Evolutionary conservation across 1,140 invertebrate genomes (phyloP), one percentile per base, ranked within the genome.

Genomic region (Agrilus planipennis): DNA sequence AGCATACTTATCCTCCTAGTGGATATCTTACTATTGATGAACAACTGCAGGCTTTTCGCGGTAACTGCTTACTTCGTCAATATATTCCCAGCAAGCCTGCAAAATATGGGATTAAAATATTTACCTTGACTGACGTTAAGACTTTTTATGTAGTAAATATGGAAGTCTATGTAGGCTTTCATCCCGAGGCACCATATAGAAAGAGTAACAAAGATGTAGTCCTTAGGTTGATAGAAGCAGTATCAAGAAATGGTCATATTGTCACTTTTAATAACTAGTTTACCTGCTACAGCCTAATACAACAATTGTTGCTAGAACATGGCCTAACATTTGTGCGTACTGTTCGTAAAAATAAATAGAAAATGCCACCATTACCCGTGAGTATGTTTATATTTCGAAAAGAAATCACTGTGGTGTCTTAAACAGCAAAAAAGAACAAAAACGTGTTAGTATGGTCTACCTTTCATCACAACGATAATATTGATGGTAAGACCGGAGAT

Each of bases 291-390:
- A 12, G 7, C n/a, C 35, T 38, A 30, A 14, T n/a, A 12, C 38
- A 16, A 3, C 12, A 10, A 17, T 49, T 27, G 20, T 16, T 31
- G 6, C 31, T 21, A 31, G 18, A 39, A 2, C 29, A 39, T 32
- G 54, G 55, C 3, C 30, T 60, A 27, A 61, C 51, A 14, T 34
- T 54, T 21, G 51, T 55, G 14, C 52, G 57, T 31, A 59, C 53
- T 17, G 19, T 62, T 3, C 42, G 47, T 30, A 57, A 53, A 42
- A 61, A 61, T 28, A 61, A 61, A 50, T 18, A 38, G 11, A 52
- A 61, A 46, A 54, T 64, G 17, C 62, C 61, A 5, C 41, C 47
- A 36, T 12, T 9, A 10, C 29, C 15, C 6, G 5, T 31, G 5
- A 31, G 29, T 31, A 31, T 31, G 15, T 31, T 31, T 31, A 15